Evolutionary conservation across 2,888 invertebrate species (phyloP).

Genomic region (Rotaria macrura): DNA sequence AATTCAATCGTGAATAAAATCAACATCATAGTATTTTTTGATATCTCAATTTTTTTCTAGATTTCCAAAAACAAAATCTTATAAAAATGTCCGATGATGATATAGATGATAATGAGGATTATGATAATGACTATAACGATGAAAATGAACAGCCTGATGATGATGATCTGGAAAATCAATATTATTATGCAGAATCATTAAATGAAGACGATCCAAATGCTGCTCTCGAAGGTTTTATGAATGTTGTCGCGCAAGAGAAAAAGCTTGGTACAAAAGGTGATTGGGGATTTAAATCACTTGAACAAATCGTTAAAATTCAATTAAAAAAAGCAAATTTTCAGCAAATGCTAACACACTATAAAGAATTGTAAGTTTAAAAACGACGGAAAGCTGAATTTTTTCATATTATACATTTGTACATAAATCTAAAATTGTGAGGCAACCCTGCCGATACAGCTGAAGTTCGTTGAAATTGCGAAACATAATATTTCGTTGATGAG

Average conservation of each 20-base stretch:
- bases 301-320: constrained; percentile 99
- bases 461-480: no score
- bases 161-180: constrained; percentile 96
- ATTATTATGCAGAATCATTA: constrained; percentile 93
- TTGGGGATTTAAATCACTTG: constrained; percentile 98
- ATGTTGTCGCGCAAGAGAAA: constrained; percentile 60
- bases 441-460: no score
- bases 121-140: background rate
- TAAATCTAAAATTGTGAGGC: no score
- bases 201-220: constrained; percentile 89
- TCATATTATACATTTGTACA: no score
- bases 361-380: background rate
- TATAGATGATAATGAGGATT: constrained; percentile 26
- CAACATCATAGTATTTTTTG: background rate
- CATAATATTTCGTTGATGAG: no score
- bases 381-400: no score
- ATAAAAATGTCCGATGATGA: constrained; percentile 32
- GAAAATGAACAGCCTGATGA: constrained; percentile 59
- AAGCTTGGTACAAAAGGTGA: constrained; percentile 68
- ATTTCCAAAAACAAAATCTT: background rate
- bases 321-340: constrained; percentile 58
- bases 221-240: constrained; percentile 74
- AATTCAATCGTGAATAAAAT: background rate
- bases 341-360: background rate
- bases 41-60: background rate